Evolutionary conservation across 2,113 vertebrate genomes (phyloP).

Genomic region (Paedocypris sp.): DNA sequence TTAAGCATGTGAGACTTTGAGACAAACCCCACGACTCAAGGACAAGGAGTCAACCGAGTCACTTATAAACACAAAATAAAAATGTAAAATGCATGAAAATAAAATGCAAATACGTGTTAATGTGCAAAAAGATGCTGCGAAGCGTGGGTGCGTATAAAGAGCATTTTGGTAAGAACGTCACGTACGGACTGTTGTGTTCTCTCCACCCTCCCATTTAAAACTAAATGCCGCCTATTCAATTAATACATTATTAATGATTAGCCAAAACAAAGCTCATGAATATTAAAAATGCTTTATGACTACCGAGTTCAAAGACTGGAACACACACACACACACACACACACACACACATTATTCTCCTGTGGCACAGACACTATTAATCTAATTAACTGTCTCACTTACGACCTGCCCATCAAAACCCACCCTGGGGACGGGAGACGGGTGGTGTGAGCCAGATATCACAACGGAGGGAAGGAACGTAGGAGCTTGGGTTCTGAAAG

Average conservation of each 20-base stretch:
- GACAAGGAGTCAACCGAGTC: too few species aligned
- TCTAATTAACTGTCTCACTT: constrained; percentile 38
- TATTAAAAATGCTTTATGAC: constrained; percentile 29
- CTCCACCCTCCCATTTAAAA: background rate
- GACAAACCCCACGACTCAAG: too few species aligned
- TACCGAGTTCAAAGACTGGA: background rate
- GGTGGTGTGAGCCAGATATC: constrained; percentile 7
- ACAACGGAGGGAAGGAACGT: background rate
- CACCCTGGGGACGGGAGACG: constrained; percentile 13
- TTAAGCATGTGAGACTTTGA: too few species aligned
- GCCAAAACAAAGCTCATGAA: constrained; percentile 29
- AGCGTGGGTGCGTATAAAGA: background rate
- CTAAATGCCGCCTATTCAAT: constrained; percentile 5
- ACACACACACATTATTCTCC: constrained; percentile 13
- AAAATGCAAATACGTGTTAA: too few species aligned
- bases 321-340: constrained; percentile 5
- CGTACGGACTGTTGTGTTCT: background rate
- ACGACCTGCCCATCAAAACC: constrained; percentile 32
- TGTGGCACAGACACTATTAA: constrained; percentile 29
- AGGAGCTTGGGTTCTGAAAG: constrained; percentile 12
- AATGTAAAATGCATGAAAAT: too few species aligned
- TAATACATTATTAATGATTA: constrained; percentile 28
- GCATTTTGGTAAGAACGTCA: background rate
- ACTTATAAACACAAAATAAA: too few species aligned
- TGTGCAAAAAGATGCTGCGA: background rate